phyloP scores from a whole-genome alignment of 2,113 vertebrate genomes.

The Ia io region DNA sequence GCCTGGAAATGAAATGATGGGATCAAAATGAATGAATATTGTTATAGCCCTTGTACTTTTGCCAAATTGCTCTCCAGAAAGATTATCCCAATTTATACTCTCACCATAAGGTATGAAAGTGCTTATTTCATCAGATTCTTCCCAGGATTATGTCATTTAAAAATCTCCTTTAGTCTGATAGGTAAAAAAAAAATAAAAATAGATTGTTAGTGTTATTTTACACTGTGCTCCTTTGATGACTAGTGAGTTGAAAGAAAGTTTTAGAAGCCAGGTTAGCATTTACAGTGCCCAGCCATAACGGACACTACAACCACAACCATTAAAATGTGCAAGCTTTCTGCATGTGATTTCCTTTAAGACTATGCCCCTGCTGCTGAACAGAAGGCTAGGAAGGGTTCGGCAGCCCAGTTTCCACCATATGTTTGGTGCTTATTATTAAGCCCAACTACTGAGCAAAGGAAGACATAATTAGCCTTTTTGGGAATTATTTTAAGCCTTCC shows the following conservation, averaged over 20 bases:
- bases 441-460: conserved; percentile 73
- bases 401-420: conserved; percentile 65
- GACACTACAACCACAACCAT: not conserved
- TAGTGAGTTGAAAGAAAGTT: conserved; percentile 1
- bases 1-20: not conserved
- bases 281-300: not conserved
- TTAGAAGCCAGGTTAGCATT: conserved; percentile 31
- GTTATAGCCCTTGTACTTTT: not conserved
- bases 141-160: not conserved
- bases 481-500: conserved; percentile 75
- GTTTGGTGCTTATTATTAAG: conserved; percentile 76
- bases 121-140: conserved; percentile 9
- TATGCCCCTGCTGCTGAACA: conserved; percentile 45
- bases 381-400: conserved; percentile 57
- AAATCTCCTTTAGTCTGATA: conserved; percentile 25
- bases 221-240: conserved; percentile 15
- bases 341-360: conserved; percentile 45
- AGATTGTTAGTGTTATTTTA: conserved; percentile 6
- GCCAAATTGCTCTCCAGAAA: conserved; percentile 17
- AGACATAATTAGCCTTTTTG: conserved; percentile 77
- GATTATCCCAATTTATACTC: not conserved
- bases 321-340: conserved; percentile 40
- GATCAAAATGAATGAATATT: not conserved
- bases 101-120: not conserved
- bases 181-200: not conserved